Base-by-base conservation (phyloP, 2,888 invertebrate genomes). In the Drosophila fungiperda region DNA sequence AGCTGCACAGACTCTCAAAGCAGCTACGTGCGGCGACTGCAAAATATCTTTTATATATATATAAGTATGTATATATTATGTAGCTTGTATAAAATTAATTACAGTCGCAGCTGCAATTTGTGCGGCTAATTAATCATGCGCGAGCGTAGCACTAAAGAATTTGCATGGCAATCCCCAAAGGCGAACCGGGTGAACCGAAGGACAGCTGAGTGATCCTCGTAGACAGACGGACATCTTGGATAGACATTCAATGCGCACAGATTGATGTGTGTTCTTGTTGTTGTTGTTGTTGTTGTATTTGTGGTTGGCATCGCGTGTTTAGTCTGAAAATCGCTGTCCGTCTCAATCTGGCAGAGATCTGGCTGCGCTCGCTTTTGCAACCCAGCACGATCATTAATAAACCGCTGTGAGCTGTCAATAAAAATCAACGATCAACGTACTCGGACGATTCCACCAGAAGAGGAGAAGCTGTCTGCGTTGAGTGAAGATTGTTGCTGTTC, bases 341-440 rank as follows among this genome's bases (percentile, higher is more conserved):
- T 42, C 62, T 62, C 72, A 70, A 67, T 67, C 67, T 55, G 11
- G 40, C 20, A 9, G 40, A n/a, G 40, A 57, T 57, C 55, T 57
- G 8, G 35, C 15, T 0, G 20, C 45, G 35, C 57, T 38, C 62
- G 67, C 70, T 26, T 38, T 38, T 55, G 65, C 64, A 52, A 54
- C 81, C 72, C 90, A 81, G 91, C 90, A 84, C 80, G 84, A 91
- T 91, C 91, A 90, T 90, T 90, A 91, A 90, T 91, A 90, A 91
- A 90, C 90, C 91, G 90, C 91, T 91, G 90, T 86, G 90, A 90
- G 91, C 91, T 90, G 90, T 90, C 90, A 90, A 90, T 90, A 91
- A 91, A 87, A 83, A 91, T 91, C 91, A 91, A 82, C 82, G 88
- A 45, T 45, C 45, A 45, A 15, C 45, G 23, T 2, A 23, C 15